Conservation (phyloP, 2,888 invertebrate species). For the Lymantria monacha region DNA sequence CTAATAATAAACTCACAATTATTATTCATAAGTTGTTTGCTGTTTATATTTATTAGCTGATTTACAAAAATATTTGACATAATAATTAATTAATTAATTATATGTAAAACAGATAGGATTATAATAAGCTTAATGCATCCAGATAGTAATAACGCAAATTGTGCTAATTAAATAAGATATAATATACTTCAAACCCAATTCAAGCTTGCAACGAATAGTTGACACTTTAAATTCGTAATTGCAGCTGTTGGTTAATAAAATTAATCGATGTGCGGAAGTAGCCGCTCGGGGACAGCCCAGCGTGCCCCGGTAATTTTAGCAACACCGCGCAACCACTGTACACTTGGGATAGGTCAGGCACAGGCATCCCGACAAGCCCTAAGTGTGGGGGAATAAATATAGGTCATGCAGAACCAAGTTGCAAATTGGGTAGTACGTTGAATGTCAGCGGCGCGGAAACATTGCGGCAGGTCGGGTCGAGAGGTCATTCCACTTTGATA, state of each 20-base stretch:
- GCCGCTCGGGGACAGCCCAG: conserved; percentile 47
- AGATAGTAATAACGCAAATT: not conserved
- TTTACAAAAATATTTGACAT: not conserved
- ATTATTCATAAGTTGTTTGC: too few species aligned
- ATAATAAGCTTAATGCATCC: not conserved
- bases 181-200: not conserved
- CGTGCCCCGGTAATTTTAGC: conserved; percentile 70
- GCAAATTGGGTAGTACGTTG: conserved; percentile 35
- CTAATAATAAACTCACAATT: too few species aligned
- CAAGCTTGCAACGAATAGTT: conserved; percentile 3
- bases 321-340: conserved; percentile 56
- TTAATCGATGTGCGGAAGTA: conserved; percentile 52
- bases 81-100: not conserved
- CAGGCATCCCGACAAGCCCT: conserved; percentile 72
- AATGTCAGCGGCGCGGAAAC: conserved; percentile 38
- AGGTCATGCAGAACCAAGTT: conserved; percentile 68
- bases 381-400: conserved; percentile 72
- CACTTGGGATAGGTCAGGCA: conserved; percentile 73
- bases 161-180: not conserved
- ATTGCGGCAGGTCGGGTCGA: conserved; percentile 76
- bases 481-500: conserved; percentile 60
- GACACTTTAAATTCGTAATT: not conserved
- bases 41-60: too few species aligned
- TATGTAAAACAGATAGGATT: not conserved
- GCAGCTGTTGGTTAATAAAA: conserved; percentile 26